These are phyloP conservation scores for Coturnix japonica DNA, from an alignment of 2,113 vertebrate genomes.

Conservation along the genomic window DNA sequence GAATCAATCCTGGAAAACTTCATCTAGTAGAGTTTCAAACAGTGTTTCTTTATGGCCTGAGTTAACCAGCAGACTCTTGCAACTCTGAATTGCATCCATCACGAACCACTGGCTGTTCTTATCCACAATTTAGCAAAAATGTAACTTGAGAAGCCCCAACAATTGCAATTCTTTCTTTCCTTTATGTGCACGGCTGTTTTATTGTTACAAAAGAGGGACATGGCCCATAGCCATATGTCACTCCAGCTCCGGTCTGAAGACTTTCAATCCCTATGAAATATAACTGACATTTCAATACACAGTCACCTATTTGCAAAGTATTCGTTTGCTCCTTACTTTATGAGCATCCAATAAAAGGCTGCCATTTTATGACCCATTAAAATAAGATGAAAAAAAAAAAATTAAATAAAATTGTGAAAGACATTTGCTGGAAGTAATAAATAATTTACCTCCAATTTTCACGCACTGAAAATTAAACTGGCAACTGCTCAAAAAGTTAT, in stretches of 20 bases:
- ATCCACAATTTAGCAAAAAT: neutral
- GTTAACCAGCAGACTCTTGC: neutral
- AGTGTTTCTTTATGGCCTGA: neutral
- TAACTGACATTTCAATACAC: conserved; percentile 71
- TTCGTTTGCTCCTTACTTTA: conserved; percentile 75
- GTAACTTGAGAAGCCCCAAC: neutral
- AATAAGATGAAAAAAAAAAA: conserved; percentile 68
- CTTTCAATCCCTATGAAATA: conserved; percentile 65
- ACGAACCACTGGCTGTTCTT: neutral
- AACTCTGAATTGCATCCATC: neutral
- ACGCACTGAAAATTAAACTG: conserved; percentile 78
- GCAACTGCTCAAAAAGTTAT: conserved; percentile 79
- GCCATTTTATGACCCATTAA: conserved; percentile 77
- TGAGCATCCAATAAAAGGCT: conserved; percentile 72
- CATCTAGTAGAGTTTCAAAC: neutral
- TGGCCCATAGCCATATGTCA: conserved; percentile 31
- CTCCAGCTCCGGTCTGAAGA: neutral
- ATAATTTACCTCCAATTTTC: conserved; percentile 81
- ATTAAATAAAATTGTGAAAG: conserved; percentile 80
- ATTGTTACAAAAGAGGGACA: neutral
- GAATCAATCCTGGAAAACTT: neutral
- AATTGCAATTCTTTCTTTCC: neutral
- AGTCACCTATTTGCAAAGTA: conserved; percentile 71
- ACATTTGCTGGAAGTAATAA: conserved; percentile 78
- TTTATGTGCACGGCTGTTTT: neutral